Percentiles rank a stretch among this genome's conserved stretches.
Evolutionary conservation across 1,140 invertebrate genomes (phyloP).

Genomic region (Trachelipus rathkii): DNA sequence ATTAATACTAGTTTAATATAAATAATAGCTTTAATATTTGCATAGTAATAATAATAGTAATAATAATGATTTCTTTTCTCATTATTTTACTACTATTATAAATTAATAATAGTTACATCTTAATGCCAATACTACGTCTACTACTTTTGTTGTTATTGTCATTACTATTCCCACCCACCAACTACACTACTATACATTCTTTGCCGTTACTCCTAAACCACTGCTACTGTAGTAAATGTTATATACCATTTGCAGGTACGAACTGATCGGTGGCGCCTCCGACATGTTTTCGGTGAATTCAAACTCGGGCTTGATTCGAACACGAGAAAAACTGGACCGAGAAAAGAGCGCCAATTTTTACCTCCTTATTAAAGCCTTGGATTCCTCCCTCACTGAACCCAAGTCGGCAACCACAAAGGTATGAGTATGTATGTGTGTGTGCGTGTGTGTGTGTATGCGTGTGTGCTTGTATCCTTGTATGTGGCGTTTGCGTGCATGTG

Average conservation of each 20-base stretch:
- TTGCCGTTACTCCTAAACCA: not conserved
- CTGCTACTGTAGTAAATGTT: not conserved
- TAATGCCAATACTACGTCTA: not conserved
- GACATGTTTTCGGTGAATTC: conserved; percentile 65
- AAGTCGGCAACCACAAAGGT: conserved; percentile 59
- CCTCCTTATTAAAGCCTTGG: conserved; percentile 76
- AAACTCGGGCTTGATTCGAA: conserved; percentile 69
- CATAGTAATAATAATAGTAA: too few relatives aligned
- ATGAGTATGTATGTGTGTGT: not conserved
- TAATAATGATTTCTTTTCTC: too few relatives aligned
- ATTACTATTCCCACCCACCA: not conserved
- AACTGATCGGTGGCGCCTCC: conserved; percentile 70
- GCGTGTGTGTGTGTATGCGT: too few relatives aligned
- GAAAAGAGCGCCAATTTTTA: conserved; percentile 71
- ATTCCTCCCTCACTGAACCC: conserved; percentile 76
- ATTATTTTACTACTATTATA: too few relatives aligned
- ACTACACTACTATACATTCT: not conserved
- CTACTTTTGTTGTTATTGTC: not conserved
- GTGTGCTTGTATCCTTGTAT: too few relatives aligned
- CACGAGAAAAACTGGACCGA: conserved; percentile 67
- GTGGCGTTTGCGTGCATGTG: too few relatives aligned
- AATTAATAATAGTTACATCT: too few relatives aligned
- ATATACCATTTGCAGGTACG: conserved; percentile 60
- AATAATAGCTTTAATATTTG: too few relatives aligned
- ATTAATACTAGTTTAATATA: too few relatives aligned